These are phyloP conservation scores for Oscheius sp. DNA, from an alignment of 2,888 invertebrate genomes.

Conservation along the genomic window DNA sequence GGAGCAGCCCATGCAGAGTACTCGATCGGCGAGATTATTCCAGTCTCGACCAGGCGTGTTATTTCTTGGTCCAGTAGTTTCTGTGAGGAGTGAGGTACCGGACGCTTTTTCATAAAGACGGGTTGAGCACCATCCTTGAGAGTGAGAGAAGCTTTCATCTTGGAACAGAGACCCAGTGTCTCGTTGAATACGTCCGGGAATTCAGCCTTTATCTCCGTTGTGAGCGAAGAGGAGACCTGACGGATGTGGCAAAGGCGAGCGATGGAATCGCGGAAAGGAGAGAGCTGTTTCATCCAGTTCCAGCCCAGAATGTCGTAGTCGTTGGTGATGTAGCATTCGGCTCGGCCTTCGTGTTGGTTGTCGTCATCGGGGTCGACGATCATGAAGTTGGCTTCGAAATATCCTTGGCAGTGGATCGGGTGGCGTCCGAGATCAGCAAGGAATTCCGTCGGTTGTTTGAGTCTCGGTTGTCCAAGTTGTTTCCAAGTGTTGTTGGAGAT, in stretches of 20 bases:
- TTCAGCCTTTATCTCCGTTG: background rate
- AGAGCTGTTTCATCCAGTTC: constrained; percentile 17
- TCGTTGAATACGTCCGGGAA: background rate
- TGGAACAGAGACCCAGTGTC: background rate
- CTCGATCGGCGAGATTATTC: constrained; percentile 37
- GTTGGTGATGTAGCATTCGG: background rate
- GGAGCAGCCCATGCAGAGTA: constrained; percentile 40
- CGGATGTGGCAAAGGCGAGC: background rate
- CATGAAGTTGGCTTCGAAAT: background rate
- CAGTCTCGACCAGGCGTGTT: constrained; percentile 33
- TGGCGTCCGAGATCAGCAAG: background rate
- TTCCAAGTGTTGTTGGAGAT: background rate
- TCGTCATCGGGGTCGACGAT: background rate
- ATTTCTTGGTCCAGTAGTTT: constrained; percentile 30
- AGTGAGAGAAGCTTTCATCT: background rate
- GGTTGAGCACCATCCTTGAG: constrained; percentile 29
- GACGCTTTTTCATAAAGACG: constrained; percentile 26
- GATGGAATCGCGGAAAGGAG: background rate
- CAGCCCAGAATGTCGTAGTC: constrained; percentile 8
- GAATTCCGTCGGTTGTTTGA: background rate
- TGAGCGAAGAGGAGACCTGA: too few species aligned
- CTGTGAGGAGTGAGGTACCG: constrained; percentile 33
- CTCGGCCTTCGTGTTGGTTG: background rate
- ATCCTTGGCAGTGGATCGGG: constrained; percentile 5
- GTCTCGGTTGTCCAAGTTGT: constrained; percentile 2